A percentile compares a stretch with the other conserved stretches of the same genome.
phyloP scores from a whole-genome alignment of 2,113 vertebrate genomes.

The Eclectus roratus region DNA sequence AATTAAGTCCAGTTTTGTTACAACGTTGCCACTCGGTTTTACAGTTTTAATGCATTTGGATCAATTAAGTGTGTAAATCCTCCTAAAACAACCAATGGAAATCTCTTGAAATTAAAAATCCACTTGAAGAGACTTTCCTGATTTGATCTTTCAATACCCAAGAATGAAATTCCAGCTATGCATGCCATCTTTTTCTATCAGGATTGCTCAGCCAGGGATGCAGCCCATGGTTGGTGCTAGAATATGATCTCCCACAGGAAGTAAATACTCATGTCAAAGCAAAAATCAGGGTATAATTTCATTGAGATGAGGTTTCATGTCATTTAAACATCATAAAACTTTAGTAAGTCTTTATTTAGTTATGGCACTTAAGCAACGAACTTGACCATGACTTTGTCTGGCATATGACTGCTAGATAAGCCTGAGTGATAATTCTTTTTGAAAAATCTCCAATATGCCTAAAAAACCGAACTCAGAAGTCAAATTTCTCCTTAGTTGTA shows the following conservation, averaged over 20 bases:
- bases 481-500: neutral
- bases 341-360: neutral
- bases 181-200: neutral
- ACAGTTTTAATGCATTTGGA: neutral
- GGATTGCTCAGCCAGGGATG: neutral
- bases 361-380: neutral
- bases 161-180: neutral
- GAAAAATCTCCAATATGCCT: neutral
- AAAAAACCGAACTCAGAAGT: neutral
- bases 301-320: neutral
- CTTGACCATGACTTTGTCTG: neutral
- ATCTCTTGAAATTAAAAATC: neutral
- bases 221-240: neutral
- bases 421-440: neutral
- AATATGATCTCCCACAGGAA: neutral
- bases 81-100: neutral
- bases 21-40: neutral
- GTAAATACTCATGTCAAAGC: neutral
- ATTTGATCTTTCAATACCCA: neutral
- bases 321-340: neutral
- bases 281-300: neutral
- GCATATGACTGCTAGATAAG: neutral
- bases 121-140: neutral
- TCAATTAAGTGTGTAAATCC: neutral
- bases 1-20: neutral